phyloP scores from a whole-genome alignment of 2,113 vertebrate genomes.

The Ahaetulla prasina region DNA sequence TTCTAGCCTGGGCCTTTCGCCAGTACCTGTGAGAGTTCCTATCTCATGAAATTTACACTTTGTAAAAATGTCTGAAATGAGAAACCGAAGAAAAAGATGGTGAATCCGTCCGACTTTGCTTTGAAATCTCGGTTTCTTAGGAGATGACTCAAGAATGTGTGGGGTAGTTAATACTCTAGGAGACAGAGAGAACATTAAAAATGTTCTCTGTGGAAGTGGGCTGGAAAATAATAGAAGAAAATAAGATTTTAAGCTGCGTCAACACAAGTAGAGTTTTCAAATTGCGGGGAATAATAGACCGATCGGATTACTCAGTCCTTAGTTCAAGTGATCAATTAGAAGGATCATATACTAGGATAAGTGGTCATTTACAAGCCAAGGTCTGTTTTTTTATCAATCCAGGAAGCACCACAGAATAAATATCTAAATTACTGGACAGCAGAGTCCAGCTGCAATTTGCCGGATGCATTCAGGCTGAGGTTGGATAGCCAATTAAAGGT shows the following conservation, averaged over 20 bases:
- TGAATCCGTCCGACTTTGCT: background rate
- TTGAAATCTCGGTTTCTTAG: background rate
- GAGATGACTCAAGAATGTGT: background rate
- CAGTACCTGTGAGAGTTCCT: background rate
- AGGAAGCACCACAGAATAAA: background rate
- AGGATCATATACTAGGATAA: background rate
- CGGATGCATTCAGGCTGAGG: background rate
- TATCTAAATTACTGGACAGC: background rate
- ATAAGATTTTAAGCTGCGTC: background rate
- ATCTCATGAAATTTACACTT: background rate
- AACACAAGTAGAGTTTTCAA: background rate
- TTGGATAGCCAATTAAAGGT: background rate
- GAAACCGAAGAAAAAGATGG: background rate
- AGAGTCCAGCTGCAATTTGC: background rate
- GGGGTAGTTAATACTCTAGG: background rate
- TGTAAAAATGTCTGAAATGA: background rate
- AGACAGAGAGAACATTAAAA: background rate
- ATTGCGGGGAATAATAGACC: background rate
- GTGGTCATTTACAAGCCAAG: background rate
- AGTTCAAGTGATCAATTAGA: background rate
- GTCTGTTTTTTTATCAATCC: background rate
- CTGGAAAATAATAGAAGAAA: background rate
- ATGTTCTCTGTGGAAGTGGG: background rate
- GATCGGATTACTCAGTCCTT: background rate
- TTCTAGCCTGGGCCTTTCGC: background rate